Evolutionary conservation across 2,797 vertebrate genomes (phyloP), one percentile per base, ranked within the genome.

Genomic region (Hyperoplus immaculatus): DNA sequence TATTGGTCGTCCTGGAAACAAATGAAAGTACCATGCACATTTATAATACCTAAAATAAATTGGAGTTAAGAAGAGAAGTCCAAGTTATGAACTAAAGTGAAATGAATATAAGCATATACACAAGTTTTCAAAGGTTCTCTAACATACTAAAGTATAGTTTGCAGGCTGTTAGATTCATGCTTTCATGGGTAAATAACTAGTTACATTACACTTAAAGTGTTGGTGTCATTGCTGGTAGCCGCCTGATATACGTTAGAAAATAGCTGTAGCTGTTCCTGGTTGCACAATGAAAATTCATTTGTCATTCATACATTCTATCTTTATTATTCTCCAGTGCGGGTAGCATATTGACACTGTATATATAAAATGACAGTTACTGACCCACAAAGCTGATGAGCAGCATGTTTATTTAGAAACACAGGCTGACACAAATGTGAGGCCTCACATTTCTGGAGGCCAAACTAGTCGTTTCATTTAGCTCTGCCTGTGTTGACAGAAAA

Each of bases 91-190:
- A 49, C 8, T 42, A 8, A 53, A 21, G 8, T 51, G 36, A 75
- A 8, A 63, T 43, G 58, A 18, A 70, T 12, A 15, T 10, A 39
- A 10, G 16, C 18, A 56, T 15, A 4, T 5, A 45, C 6, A 46
- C 36, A 46, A 47, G 54, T 59, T 38, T 49, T 81, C 41, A 81
- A 88, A 91, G 87, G 87, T 82, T 89, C 84, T 88, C 65, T 59
- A 87, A 84, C 78, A 82, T 16, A 74, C 72, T 18, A 0, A n/a
- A 12, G 8, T 11, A 29, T 5, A 49, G 10, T 58, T 59, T 38
- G 29, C 43, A 67, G 43, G 63, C 51, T 73, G 61, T 82, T 61
- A 71, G 46, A 62, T 53, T 8, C 0, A 57, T 5, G 4, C 36
- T 69, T 83, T 49, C 68, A 73, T 68, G 56, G 64, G 57, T 78